These are phyloP conservation scores for Columba janthina DNA, from an alignment of 2,113 vertebrate genomes.

Conservation along the genomic window DNA sequence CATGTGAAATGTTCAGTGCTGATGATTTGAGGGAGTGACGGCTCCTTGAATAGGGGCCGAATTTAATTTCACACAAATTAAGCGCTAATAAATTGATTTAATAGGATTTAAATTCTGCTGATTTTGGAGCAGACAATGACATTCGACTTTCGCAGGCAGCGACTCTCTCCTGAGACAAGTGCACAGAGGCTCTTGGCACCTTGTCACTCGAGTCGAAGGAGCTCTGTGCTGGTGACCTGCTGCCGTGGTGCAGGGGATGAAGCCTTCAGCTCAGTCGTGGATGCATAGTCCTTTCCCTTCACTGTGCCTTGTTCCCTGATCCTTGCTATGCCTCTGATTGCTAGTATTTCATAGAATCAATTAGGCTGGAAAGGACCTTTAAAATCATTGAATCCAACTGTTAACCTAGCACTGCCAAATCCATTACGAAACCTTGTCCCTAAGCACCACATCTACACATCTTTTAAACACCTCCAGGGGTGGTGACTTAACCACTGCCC, in stretches of 20 bases:
- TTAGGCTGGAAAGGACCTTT: too few species aligned
- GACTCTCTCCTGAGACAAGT: neutral
- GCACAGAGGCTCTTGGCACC: neutral
- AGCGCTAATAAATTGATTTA: constrained; percentile 73
- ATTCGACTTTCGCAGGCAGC: neutral
- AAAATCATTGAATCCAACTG: too few species aligned
- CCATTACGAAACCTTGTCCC: too few species aligned
- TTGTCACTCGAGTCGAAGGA: neutral
- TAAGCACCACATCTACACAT: too few species aligned
- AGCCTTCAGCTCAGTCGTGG: fast-evolving
- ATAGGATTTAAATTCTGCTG: constrained; percentile 71
- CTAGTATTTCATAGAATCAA: neutral
- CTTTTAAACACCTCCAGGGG: too few species aligned
- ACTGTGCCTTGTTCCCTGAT: fast-evolving
- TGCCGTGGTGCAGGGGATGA: neutral
- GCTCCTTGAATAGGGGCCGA: constrained; percentile 67
- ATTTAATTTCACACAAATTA: constrained; percentile 79
- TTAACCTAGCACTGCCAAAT: too few species aligned
- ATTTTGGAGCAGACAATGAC: constrained; percentile 57
- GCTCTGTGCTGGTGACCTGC: neutral
- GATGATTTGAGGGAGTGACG: constrained; percentile 66
- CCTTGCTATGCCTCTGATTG: neutral
- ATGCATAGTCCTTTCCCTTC: fast-evolving
- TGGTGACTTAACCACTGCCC: too few species aligned
- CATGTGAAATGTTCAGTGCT: constrained; percentile 35